These are phyloP conservation scores for Fregata magnificens DNA, from an alignment of 2,113 vertebrate species.

Conservation along the genomic window DNA sequence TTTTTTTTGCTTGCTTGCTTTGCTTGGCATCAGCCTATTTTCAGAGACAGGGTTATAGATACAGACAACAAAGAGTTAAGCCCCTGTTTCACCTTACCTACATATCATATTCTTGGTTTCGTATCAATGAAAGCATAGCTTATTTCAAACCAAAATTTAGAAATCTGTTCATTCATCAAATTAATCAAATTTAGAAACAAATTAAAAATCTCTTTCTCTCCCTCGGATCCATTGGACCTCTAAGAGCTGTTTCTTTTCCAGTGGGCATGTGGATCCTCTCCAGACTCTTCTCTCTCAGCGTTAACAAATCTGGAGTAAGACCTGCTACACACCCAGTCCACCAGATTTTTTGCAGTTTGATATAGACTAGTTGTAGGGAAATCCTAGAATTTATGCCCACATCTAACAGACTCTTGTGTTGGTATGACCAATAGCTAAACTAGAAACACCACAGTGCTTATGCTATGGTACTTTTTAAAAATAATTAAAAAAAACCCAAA, in stretches of 20 bases:
- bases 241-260: neutral
- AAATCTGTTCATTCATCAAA: neutral
- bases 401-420: neutral
- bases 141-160: neutral
- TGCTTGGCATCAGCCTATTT: neutral
- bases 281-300: neutral
- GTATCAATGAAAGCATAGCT: neutral
- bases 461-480: neutral
- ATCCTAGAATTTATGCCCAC: neutral
- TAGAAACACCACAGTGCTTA: neutral
- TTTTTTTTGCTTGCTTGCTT: neutral
- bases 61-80: neutral
- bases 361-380: neutral
- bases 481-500: too few species aligned
- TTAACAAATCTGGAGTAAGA: neutral
- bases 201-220: neutral
- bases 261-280: neutral
- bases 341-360: neutral
- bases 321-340: too few species aligned
- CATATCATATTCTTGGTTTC: neutral
- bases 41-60: neutral
- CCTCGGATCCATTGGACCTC: neutral
- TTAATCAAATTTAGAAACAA: neutral
- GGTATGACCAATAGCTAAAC: neutral
- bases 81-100: neutral